phyloP scores from a whole-genome alignment of 2,113 vertebrate species.

The Indicator maculatus region DNA sequence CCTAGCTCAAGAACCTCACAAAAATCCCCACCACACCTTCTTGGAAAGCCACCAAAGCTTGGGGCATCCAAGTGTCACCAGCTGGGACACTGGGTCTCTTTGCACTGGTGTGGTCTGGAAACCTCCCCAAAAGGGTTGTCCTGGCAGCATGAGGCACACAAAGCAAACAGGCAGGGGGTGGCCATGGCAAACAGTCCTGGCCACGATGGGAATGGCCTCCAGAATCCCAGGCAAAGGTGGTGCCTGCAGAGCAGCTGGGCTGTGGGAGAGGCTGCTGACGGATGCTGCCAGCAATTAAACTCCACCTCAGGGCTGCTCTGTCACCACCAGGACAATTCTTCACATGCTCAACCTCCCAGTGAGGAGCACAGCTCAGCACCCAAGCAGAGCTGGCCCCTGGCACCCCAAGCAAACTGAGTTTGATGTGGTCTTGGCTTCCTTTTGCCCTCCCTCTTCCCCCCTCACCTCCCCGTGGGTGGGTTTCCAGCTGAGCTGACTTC shows the following conservation, averaged over 20 bases:
- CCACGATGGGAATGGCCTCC: rapidly evolving
- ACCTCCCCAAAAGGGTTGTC: not conserved
- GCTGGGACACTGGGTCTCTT: not conserved
- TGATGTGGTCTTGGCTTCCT: not conserved
- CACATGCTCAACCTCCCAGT: not conserved
- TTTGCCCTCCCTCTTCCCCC: too few species aligned
- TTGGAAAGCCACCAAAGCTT: not conserved
- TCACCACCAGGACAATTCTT: not conserved
- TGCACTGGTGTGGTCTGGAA: not conserved
- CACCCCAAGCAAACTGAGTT: rapidly evolving
- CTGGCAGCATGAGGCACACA: rapidly evolving
- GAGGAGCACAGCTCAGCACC: not conserved
- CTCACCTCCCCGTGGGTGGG: not conserved
- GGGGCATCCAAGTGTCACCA: rapidly evolving
- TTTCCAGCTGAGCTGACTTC: not conserved
- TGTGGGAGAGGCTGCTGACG: not conserved
- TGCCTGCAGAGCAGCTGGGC: not conserved
- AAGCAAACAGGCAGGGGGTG: not conserved
- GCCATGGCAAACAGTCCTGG: not conserved
- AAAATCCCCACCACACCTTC: not conserved
- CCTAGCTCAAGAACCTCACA: too few species aligned
- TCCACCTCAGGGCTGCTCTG: not conserved
- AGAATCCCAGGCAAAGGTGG: not conserved
- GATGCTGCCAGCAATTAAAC: not conserved
- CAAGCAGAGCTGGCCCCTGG: rapidly evolving